phyloP scores from a whole-genome alignment of 2,888 invertebrate species.

The Phania funesta region DNA sequence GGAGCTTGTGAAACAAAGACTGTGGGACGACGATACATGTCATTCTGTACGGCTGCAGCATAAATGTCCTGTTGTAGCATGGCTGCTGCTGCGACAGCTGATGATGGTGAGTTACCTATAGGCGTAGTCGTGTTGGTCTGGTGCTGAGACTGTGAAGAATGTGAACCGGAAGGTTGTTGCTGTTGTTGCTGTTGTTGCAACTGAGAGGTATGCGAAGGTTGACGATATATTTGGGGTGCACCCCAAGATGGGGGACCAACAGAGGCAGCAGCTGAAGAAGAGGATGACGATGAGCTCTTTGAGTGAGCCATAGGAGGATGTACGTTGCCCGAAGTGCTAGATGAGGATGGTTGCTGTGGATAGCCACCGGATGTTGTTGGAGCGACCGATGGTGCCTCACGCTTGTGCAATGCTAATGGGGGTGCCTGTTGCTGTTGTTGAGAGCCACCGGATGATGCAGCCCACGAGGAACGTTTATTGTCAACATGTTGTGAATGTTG shows the following conservation, averaged over 20 bases:
- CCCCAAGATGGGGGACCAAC: constrained; percentile 79
- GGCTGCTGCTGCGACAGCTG: constrained; percentile 75
- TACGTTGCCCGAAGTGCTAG: constrained; percentile 60
- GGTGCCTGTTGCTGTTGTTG: constrained; percentile 78
- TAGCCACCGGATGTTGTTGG: constrained; percentile 70
- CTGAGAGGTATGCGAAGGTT: constrained; percentile 72
- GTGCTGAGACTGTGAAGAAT: constrained; percentile 74
- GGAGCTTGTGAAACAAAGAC: constrained; percentile 85
- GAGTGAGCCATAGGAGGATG: constrained; percentile 80
- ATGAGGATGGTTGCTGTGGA: constrained; percentile 73
- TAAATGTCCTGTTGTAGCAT: constrained; percentile 79
- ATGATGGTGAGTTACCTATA: constrained; percentile 79
- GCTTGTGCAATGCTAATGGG: constrained; percentile 79
- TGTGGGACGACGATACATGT: constrained; percentile 84
- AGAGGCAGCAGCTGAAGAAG: constrained; percentile 75
- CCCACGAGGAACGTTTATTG: constrained; percentile 80
- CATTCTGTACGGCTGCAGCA: constrained; percentile 78
- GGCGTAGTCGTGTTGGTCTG: constrained; percentile 81
- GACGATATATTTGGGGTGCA: constrained; percentile 79
- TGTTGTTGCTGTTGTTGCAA: constrained; percentile 81
- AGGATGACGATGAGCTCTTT: constrained; percentile 77
- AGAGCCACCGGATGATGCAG: constrained; percentile 74
- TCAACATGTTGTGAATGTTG: constrained; percentile 71
- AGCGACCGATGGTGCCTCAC: constrained; percentile 78
- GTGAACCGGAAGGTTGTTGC: constrained; percentile 74